Evolutionary conservation across 2,797 vertebrate species (phyloP).

Genomic region (Amphiprion clarkii): DNA sequence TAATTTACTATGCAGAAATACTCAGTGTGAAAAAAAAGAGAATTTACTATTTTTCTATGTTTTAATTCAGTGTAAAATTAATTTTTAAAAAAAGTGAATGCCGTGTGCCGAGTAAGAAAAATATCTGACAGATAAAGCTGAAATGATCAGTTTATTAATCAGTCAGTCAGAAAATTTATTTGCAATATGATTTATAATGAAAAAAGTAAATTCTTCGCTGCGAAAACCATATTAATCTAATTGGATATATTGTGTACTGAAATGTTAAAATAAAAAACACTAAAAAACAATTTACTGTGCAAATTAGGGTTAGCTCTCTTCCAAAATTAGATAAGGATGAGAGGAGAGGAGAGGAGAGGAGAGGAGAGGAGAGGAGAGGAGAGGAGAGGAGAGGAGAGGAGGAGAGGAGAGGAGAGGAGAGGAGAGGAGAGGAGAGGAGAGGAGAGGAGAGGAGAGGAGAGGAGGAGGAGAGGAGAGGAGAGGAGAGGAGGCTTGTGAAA

Average conservation of each 20-base stretch:
- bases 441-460: conserved; percentile 9
- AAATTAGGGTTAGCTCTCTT: too few relatives aligned
- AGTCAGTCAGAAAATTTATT: too few relatives aligned
- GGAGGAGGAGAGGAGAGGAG: neutral
- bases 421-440: neutral
- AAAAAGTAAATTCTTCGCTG: neutral
- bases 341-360: conserved; percentile 6
- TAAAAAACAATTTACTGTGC: too few relatives aligned
- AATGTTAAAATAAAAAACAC: too few relatives aligned
- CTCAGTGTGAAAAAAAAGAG: too few relatives aligned
- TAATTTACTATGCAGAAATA: neutral
- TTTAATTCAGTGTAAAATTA: neutral
- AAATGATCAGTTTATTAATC: too few relatives aligned
- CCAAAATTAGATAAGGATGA: neutral
- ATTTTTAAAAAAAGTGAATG: too few relatives aligned
- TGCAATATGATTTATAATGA: neutral
- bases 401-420: neutral
- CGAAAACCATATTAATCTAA: neutral
- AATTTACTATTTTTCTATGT: conserved; percentile 1
- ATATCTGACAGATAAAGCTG: too few relatives aligned
- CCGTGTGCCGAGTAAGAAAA: neutral
- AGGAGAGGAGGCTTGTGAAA: conserved; percentile 10
- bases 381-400: conserved; percentile 6
- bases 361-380: conserved; percentile 9
- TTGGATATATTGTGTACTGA: too few relatives aligned